Conservation (phyloP, 2,888 invertebrate genomes). For the Poecilobothrus nobilitatus region DNA sequence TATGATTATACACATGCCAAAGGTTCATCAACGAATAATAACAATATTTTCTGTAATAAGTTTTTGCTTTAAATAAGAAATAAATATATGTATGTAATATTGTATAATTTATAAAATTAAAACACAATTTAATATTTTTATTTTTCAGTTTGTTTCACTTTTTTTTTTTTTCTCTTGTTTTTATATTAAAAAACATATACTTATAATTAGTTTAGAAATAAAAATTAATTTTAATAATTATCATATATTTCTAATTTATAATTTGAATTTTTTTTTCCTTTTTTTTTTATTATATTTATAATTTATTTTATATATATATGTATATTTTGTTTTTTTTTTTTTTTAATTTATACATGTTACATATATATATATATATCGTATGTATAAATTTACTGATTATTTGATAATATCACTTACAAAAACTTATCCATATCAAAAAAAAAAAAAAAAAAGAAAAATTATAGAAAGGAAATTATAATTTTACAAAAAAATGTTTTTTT, state of each 20-base stretch:
- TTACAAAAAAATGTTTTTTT: not conserved
- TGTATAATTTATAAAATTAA: not conserved
- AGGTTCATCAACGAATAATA: too few relatives aligned
- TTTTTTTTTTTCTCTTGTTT: not conserved
- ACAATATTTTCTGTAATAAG: too few relatives aligned
- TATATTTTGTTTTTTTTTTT: not conserved
- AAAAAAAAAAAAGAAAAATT: not conserved
- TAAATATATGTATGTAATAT: too few relatives aligned
- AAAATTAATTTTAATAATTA: not conserved
- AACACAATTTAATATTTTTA: not conserved
- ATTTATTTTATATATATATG: not conserved
- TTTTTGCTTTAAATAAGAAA: too few relatives aligned
- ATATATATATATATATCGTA: not conserved
- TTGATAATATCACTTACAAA: slow-evolving; percentile 2
- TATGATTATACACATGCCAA: too few relatives aligned
- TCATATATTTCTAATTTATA: not conserved
- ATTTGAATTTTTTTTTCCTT: not conserved
- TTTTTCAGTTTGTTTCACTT: not conserved
- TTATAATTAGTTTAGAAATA: slow-evolving; percentile 1
- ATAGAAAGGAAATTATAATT: too few relatives aligned
- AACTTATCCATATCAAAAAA: not conserved
- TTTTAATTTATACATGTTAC: not conserved
- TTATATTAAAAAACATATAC: slow-evolving; percentile 6
- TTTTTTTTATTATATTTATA: not conserved
- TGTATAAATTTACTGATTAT: slow-evolving; percentile 1